Evolutionary conservation across 2,888 invertebrate species (phyloP).

Genomic region (Synanthedon andrenaeformis): DNA sequence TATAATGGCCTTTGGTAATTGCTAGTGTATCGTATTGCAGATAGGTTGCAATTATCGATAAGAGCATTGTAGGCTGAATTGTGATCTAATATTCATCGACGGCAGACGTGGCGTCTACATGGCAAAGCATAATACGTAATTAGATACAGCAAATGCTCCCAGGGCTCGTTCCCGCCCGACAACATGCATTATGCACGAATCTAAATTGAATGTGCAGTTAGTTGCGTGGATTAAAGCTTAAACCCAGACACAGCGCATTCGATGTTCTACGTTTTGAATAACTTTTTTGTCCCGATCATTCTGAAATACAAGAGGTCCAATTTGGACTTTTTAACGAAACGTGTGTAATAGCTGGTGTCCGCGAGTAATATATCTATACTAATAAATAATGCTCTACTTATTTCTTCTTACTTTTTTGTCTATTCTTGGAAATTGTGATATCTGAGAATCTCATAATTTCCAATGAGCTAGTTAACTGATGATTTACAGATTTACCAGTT

Average conservation of each 20-base stretch:
- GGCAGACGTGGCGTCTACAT: constrained; percentile 54
- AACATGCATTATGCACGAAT: constrained; percentile 15
- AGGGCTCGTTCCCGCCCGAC: constrained; percentile 8
- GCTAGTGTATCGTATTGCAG: constrained; percentile 1
- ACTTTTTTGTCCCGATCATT: neutral
- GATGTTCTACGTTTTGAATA: neutral
- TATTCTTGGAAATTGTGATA: too few species aligned
- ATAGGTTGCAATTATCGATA: constrained; percentile 40
- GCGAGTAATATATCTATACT: too few species aligned
- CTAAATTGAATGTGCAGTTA: constrained; percentile 16
- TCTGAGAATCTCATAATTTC: too few species aligned
- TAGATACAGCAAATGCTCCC: constrained; percentile 40
- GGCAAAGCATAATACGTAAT: constrained; percentile 65
- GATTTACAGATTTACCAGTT: too few species aligned
- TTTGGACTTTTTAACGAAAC: too few species aligned
- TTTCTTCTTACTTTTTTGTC: too few species aligned
- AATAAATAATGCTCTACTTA: too few species aligned
- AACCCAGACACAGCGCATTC: constrained; percentile 19
- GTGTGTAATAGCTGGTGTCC: too few species aligned
- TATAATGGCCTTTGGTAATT: neutral
- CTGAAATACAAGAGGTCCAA: too few species aligned
- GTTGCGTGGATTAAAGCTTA: constrained; percentile 46
- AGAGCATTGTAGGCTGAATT: constrained; percentile 35
- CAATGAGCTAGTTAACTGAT: too few species aligned
- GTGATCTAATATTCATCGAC: constrained; percentile 65